Evolutionary conservation across 2,113 vertebrate genomes (phyloP).

Genomic region (Nothobranchius furzeri): DNA sequence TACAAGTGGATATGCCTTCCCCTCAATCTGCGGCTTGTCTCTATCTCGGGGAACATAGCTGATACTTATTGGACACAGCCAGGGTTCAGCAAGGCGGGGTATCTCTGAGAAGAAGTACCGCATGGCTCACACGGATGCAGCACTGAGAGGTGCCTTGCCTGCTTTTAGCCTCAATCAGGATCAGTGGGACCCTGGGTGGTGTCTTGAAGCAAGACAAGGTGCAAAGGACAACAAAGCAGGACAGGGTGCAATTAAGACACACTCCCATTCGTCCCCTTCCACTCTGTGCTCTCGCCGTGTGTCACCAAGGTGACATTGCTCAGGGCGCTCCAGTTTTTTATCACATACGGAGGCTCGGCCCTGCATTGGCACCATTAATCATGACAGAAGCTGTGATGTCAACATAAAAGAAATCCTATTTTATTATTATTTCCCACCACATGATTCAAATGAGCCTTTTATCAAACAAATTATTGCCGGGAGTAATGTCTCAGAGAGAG

Average conservation of each 20-base stretch:
- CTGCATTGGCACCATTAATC: conserved; percentile 62
- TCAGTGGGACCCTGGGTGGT: conserved; percentile 41
- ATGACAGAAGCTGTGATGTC: conserved; percentile 56
- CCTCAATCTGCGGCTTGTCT: conserved; percentile 54
- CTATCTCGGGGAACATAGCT: conserved; percentile 48
- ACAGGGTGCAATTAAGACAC: conserved; percentile 71
- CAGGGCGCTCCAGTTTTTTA: conserved; percentile 49
- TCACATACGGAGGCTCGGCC: conserved; percentile 52
- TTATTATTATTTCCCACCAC: conserved; percentile 18
- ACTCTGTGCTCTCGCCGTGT: conserved; percentile 51
- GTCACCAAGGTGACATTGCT: conserved; percentile 79
- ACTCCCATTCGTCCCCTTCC: conserved; percentile 40
- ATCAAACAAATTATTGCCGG: conserved; percentile 55
- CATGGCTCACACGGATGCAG: conserved; percentile 26
- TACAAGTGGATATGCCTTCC: conserved; percentile 58
- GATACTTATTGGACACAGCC: conserved; percentile 54
- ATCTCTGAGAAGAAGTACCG: conserved; percentile 27
- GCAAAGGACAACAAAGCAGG: conserved; percentile 59
- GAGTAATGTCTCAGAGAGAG: conserved; percentile 31
- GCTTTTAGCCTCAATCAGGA: conserved; percentile 44
- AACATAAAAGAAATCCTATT: conserved; percentile 43
- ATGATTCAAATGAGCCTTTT: conserved; percentile 61
- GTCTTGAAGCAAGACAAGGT: conserved; percentile 45
- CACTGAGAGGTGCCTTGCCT: conserved; percentile 33
- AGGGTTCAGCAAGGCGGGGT: conserved; percentile 39